Conservation (phyloP, 2,888 invertebrate genomes). For the Pachycephus smyrnensis region DNA sequence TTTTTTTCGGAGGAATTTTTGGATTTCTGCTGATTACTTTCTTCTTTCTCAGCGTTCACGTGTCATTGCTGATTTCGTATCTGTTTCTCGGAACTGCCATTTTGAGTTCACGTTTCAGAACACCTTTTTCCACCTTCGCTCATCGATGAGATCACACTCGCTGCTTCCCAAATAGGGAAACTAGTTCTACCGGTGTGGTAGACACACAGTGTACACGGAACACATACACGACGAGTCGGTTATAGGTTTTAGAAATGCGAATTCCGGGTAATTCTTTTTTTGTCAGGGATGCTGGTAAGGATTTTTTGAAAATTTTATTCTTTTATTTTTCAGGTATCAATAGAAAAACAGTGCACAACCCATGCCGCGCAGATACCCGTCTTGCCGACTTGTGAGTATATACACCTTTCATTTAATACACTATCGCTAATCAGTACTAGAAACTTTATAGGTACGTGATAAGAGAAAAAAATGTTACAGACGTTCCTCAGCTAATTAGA, state of each 20-base stretch:
- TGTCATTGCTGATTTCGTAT: not conserved
- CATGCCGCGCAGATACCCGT: slow-evolving; percentile 62
- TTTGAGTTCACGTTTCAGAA: not conserved
- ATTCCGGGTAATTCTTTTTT: slow-evolving; percentile 23
- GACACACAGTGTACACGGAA: not conserved
- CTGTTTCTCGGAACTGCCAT: not conserved
- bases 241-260: not conserved
- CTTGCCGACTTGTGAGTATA: slow-evolving; percentile 61
- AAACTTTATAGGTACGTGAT: not conserved
- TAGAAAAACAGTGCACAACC: slow-evolving; percentile 55
- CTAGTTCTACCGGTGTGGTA: not conserved
- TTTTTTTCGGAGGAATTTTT: not conserved
- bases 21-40: not conserved
- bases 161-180: not conserved
- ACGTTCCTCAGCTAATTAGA: not conserved
- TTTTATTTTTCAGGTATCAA: slow-evolving; percentile 54
- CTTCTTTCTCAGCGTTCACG: not conserved
- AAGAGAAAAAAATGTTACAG: not conserved
- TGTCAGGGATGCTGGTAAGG: not conserved
- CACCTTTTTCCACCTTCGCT: not conserved
- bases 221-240: slow-evolving; percentile 1
- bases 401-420: not conserved
- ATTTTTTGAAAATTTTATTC: not conserved
- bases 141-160: not conserved
- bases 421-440: not conserved